Conservation (phyloP, 2,888 invertebrate genomes). For the Phaonia tiefii region DNA sequence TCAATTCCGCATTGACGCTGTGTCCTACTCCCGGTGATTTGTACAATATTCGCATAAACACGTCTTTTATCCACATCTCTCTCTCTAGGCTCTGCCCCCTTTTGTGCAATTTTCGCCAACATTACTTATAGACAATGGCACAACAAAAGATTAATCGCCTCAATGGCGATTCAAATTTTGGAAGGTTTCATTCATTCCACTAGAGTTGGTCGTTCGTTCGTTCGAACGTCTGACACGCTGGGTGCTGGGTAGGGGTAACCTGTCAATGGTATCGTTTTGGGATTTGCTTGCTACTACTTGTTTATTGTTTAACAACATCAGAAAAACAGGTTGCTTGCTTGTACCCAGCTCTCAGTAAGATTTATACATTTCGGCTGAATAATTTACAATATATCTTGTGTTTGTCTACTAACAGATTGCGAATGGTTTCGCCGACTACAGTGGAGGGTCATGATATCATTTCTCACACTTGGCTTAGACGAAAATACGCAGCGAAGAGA, state of each 20-base stretch:
- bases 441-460: slow-evolving; percentile 51
- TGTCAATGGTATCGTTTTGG: slow-evolving; percentile 8
- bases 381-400: slow-evolving; percentile 2
- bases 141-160: slow-evolving; percentile 60
- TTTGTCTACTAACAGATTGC: too few relatives aligned
- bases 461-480: slow-evolving; percentile 49
- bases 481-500: background rate
- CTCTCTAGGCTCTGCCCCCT: too few relatives aligned
- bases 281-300: background rate
- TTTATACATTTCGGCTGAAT: slow-evolving; percentile 19
- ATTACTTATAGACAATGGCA: slow-evolving; percentile 13
- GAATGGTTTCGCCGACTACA: background rate
- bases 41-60: too few relatives aligned
- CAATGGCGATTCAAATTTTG: slow-evolving; percentile 58
- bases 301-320: background rate
- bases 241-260: background rate
- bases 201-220: background rate
- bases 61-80: too few relatives aligned
- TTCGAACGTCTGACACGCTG: too few relatives aligned
- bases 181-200: slow-evolving; percentile 29
- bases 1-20: too few relatives aligned
- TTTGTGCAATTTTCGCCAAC: slow-evolving; percentile 3
- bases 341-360: slow-evolving; percentile 21
- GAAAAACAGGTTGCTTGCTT: slow-evolving; percentile 23
- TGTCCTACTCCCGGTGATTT: too few relatives aligned